phyloP scores from a whole-genome alignment of 2,113 vertebrate species.

The Microcebus tavaratra region DNA sequence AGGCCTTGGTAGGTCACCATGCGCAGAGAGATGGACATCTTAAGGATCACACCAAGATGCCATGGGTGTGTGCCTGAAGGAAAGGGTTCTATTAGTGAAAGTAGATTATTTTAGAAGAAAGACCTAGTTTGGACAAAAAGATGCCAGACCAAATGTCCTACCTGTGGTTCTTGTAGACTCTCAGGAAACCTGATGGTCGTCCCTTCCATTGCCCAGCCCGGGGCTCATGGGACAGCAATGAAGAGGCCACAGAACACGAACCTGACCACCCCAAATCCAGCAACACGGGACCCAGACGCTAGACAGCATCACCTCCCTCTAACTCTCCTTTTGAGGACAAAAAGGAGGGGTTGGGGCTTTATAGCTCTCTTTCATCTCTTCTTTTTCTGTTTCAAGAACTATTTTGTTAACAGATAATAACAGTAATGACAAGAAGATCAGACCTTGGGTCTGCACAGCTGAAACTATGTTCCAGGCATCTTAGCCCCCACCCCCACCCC shows the following conservation, averaged over 20 bases:
- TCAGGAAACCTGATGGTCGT: background rate
- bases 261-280: background rate
- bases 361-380: background rate
- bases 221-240: background rate
- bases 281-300: background rate
- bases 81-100: background rate
- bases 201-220: background rate
- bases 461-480: background rate
- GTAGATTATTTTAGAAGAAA: background rate
- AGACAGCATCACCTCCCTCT: background rate
- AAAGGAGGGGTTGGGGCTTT: background rate
- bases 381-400: background rate
- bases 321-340: background rate
- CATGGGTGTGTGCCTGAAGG: background rate
- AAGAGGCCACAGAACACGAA: background rate
- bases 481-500: background rate
- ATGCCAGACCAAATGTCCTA: background rate
- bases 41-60: background rate
- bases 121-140: background rate
- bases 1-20: background rate
- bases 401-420: background rate
- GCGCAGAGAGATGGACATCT: background rate
- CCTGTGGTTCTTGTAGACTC: background rate
- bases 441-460: constrained; percentile 18
- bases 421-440: background rate